Base-by-base conservation (phyloP, 2,113 vertebrate species). In the Sphyrna mokarran region DNA sequence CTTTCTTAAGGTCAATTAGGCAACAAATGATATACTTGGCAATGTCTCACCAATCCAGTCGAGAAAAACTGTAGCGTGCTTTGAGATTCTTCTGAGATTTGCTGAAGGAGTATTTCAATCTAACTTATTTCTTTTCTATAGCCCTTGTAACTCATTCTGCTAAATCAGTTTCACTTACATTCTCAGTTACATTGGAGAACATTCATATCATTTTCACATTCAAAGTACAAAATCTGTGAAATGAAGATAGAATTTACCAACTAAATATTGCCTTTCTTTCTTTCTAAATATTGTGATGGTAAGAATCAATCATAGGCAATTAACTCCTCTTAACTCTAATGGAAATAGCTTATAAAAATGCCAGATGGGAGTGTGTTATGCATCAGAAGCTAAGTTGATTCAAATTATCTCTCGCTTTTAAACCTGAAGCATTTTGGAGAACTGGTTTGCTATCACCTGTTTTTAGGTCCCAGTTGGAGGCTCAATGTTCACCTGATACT, bases 281-380 rank as follows among this genome's bases (percentile, higher is more conserved):
- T 22, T 43, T 43, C 80, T 83, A 83, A 83, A 83, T 83, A 83
- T 83, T 83, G 37, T 83, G 80, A 83, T 83, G 37, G 80, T 83
- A 20, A 6, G 26, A 90, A 90, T 90, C 87, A 83, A 90, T 90
- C 58, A 90, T 18, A 90, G 54, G 58, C 58, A 90, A 90, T 90
- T 90, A 90, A 63, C 87, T 90, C 87, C 87, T 90, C 58, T 90
- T 33, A 90, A 90, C 58, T 61, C 87, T 18, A 83, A 83, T 83
- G 37, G 37, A 40, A 90, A 61, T 7, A 6, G 87, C 23, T 90
- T 16, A 48, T 54, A 61, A 90, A 61, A 54, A 33, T 90, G 87
- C 87, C 87, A 90, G 87, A 90, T 90, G 87, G 54, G 23, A 33
- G 10, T 61, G 58, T 18, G 58, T 48, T 63, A 90, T 90, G 87